Percentiles rank a stretch among this genome's conserved stretches.
Evolutionary conservation across 2,797 vertebrate species (phyloP).

Genomic region (Acomys russatus): DNA sequence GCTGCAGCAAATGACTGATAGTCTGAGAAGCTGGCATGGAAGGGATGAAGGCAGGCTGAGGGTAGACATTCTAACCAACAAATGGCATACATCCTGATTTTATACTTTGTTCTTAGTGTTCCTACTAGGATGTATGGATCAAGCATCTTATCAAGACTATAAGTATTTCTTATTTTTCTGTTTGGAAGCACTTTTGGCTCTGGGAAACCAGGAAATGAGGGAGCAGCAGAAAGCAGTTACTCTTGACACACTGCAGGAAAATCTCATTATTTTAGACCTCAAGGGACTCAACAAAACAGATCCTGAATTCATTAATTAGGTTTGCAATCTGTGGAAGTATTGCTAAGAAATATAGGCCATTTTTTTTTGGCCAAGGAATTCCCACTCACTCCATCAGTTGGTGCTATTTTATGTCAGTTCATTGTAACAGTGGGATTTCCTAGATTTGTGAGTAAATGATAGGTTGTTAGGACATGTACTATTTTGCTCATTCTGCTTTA

Average conservation of each 20-base stretch:
- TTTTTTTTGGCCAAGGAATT: background rate
- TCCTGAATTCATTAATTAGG: conserved; percentile 63
- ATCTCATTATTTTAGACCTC: conserved; percentile 67
- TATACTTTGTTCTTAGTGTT: background rate
- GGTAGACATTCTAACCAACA: background rate
- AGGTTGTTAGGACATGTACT: background rate
- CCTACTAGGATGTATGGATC: background rate
- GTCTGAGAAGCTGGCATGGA: rapidly evolving
- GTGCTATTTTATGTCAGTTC: background rate
- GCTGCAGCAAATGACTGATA: too few relatives aligned
- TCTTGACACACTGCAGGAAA: background rate
- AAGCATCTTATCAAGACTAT: background rate
- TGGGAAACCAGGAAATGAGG: background rate
- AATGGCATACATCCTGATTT: background rate
- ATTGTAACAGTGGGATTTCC: background rate
- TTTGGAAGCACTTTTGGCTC: background rate
- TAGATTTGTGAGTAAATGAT: rapidly evolving
- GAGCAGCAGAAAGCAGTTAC: background rate
- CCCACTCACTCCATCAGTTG: too few relatives aligned
- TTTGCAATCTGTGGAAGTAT: background rate
- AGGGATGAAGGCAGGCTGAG: background rate
- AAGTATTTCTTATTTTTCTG: background rate
- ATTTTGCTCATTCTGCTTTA: rapidly evolving
- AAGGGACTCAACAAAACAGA: conserved; percentile 38
- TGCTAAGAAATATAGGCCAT: conserved; percentile 6